Evolutionary conservation across 92 coral and sea anemone genomes (phyloP), one percentile per base, ranked within the genome.

Genomic region (Phenganax subtilis): DNA sequence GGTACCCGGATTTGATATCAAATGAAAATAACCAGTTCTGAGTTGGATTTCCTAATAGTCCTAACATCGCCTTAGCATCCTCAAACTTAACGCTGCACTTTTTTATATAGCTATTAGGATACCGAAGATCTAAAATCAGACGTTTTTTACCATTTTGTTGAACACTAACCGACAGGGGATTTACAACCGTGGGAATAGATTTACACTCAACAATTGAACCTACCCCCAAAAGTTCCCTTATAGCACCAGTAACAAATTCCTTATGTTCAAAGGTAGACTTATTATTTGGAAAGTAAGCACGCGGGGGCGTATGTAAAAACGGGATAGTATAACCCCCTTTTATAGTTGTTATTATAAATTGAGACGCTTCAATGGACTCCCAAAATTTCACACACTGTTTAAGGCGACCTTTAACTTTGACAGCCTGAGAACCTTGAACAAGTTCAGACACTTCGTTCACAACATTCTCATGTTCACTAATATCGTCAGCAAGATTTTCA

Each of bases 1-100:
- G 88, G 57, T 85, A 88, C 11, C 86, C 84, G 54, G 88, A 75
- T 73, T 85, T 85, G 10, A 81, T 81, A 72, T 85, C 91, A 66
- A 85, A 88, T 51, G 77, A 20, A 85, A 85, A 85, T 0, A 37
- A 81, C 76, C 76, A 44, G 27, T 73, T 47, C 30, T 67, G 12
- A 67, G 31, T 11, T 16, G 17, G 30, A 28, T 14, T 67, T 11
- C 25, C 30, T 3, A 67, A 67, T 37, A 37, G 47, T 37, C 47
- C 47, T 37, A 37, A 4, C 47, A 37, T 37, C 25, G 31, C 12
- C 12, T 28, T 14, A 20, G 28, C 17, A 37, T 67, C 73, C 55
- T 82, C 86, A 58, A 82, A 63, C 82, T 74, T 78, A 16, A 74
- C 55, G 17, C 30, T 79, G 74, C n/a, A 58, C 61, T 79, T 79